Percentiles rank a stretch among this genome's conserved stretches.
Conservation (phyloP, 2,888 invertebrate species). For the Andrena flavipes region DNA sequence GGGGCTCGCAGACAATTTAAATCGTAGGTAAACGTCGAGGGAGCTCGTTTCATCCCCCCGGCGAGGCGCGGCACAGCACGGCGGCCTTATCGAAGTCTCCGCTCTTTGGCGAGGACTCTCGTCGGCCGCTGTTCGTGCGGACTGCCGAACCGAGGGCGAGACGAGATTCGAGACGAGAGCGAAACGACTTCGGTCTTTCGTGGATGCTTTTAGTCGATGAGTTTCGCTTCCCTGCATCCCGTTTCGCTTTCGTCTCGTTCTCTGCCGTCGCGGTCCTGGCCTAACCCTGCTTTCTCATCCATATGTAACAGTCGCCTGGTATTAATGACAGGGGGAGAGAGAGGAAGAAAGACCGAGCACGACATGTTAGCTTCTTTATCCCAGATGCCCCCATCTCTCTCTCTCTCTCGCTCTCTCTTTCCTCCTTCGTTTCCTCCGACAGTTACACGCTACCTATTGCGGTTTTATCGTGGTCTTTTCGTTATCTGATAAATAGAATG, state of each 20-base stretch:
- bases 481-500: constrained; percentile 83
- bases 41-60: constrained; percentile 63
- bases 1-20: constrained; percentile 59
- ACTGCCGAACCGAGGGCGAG: constrained; percentile 46
- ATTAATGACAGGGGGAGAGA: constrained; percentile 83
- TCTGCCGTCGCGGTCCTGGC: constrained; percentile 75
- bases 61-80: not conserved
- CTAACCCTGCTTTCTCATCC: constrained; percentile 82
- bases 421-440: constrained; percentile 45
- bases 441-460: constrained; percentile 66
- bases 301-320: constrained; percentile 85
- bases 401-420: constrained; percentile 26
- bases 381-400: constrained; percentile 37
- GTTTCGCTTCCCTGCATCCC: constrained; percentile 80
- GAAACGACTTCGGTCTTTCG: constrained; percentile 79
- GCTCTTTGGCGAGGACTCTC: constrained; percentile 27
- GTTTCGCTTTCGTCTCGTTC: constrained; percentile 80
- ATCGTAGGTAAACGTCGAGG: constrained; percentile 67
- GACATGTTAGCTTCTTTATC: constrained; percentile 77
- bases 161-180: constrained; percentile 75
- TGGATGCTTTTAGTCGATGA: constrained; percentile 85
- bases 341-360: constrained; percentile 72
- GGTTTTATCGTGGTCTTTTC: constrained; percentile 80
- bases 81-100: constrained; percentile 60
- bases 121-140: constrained; percentile 9